phyloP scores from a whole-genome alignment of 2,888 invertebrate species.

The Melikaiella ostensackeni region DNA sequence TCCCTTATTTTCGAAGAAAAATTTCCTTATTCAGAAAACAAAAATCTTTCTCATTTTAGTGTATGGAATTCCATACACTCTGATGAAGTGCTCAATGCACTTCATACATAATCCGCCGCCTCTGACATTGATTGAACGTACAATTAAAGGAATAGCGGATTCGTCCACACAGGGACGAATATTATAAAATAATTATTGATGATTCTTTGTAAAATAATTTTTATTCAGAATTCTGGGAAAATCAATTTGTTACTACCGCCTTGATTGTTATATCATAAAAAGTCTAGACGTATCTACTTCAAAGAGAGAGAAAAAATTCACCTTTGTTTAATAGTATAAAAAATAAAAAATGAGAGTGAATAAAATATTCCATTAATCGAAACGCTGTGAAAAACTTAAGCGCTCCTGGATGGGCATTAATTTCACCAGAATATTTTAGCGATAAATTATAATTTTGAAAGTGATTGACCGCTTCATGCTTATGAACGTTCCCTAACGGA shows the following conservation, averaged over 20 bases:
- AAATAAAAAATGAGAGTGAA: too few species aligned
- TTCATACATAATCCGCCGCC: too few species aligned
- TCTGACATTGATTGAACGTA: too few species aligned
- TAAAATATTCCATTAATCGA: not conserved
- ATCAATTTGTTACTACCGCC: not conserved
- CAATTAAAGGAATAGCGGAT: not conserved
- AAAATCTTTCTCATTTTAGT: too few species aligned
- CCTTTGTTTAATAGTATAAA: not conserved
- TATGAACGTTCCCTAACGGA: not conserved
- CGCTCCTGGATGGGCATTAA: not conserved
- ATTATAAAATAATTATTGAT: too few species aligned
- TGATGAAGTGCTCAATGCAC: too few species aligned
- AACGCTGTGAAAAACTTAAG: not conserved
- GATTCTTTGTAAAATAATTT: too few species aligned
- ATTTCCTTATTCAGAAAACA: too few species aligned
- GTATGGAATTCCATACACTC: too few species aligned
- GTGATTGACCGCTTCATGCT: slow-evolving; percentile 16
- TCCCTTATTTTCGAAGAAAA: too few species aligned
- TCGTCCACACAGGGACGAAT: not conserved
- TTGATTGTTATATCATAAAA: not conserved
- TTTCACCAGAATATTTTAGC: not conserved
- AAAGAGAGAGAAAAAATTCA: not conserved
- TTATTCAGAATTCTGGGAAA: not conserved
- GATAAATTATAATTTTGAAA: not conserved
- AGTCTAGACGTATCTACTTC: too few species aligned